Percentiles rank a stretch among this genome's conserved stretches.
These are phyloP conservation scores for Argopecten irradians DNA, from an alignment of 1,140 invertebrate genomes.

Conservation along the genomic window DNA sequence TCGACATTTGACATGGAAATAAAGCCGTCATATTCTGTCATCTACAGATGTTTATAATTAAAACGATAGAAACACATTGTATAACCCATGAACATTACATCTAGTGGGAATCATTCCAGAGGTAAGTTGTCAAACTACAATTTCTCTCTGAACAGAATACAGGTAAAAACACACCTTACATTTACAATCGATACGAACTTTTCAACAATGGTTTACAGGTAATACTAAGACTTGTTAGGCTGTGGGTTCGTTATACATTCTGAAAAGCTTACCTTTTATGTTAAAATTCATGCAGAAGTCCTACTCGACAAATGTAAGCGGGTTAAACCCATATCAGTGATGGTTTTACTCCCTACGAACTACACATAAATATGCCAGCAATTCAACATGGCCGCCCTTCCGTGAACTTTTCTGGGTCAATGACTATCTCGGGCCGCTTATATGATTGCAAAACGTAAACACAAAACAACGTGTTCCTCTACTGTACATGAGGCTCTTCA, in stretches of 20 bases:
- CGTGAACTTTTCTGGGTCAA: slow-evolving; percentile 56
- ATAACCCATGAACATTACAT: no score
- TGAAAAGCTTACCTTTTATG: not conserved
- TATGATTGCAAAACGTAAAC: slow-evolving; percentile 55
- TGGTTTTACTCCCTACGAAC: not conserved
- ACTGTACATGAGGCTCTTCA: no score
- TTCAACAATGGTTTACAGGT: not conserved
- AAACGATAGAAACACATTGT: no score
- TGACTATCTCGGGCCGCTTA: slow-evolving; percentile 54
- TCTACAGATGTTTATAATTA: no score
- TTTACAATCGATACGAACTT: not conserved
- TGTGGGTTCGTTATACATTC: not conserved
- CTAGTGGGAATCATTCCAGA: not conserved
- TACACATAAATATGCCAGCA: slow-evolving; percentile 84
- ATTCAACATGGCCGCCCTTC: slow-evolving; percentile 67
- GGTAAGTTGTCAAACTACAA: not conserved
- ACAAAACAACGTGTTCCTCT: slow-evolving; percentile 10
- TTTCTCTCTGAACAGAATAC: not conserved
- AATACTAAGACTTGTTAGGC: not conserved
- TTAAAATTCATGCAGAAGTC: not conserved
- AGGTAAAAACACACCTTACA: slow-evolving; percentile 21
- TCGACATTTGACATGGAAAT: not conserved
- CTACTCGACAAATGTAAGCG: not conserved
- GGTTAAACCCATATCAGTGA: not conserved
- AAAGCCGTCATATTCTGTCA: not conserved